Evolutionary conservation across 2,113 vertebrate species (phyloP), one percentile per base, ranked within the genome.

Genomic region (Chroicocephalus ridibundus): DNA sequence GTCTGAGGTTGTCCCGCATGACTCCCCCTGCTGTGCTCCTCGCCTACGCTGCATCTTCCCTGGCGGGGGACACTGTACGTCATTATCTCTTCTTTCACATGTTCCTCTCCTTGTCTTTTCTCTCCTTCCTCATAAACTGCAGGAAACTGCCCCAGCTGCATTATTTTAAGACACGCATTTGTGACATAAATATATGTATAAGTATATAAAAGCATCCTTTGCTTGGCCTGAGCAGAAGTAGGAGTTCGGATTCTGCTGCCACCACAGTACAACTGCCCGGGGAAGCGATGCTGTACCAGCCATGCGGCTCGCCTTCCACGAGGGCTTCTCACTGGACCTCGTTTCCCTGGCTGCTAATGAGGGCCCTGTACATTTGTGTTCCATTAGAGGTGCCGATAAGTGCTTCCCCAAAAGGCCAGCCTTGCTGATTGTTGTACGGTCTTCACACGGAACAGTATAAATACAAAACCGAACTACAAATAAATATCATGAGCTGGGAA

Each of bases 51-150:
- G 9, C 3, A 0, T 13, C 49, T 66, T 70, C 5, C 11, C 21
- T 24, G 17, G 16, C 0, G 0, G 4, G 57, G 71, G 13, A 58
- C n/a, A 11, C 5, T 1, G 0, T 38, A 14, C 24, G 18, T 12
- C n/a, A 11, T 40, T 16, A 61, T 38, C 16, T 29, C 55, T 15
- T 62, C 57, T 76, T 84, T 69, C 72, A 36, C 2, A 1, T 4
- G 11, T 74, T 65, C 52, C 18, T 26, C 10, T 17, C 11, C 52
- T 75, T 66, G 69, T 74, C n/a, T 49, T 47, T 31, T n/a, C 6
- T 12, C 17, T 27, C 9, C 60, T 77, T 77, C 58, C 70, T 84
- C 25, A 16, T 61, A 49, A 78, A 82, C 47, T 26, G 10, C 42
- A 75, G 27, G 47, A 49, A 78, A 51, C 19, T 13, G 44, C 10